Percentiles rank a stretch among this genome's conserved stretches.
Conservation (phyloP, 1,140 invertebrate genomes). For the Fopius arisanus region DNA sequence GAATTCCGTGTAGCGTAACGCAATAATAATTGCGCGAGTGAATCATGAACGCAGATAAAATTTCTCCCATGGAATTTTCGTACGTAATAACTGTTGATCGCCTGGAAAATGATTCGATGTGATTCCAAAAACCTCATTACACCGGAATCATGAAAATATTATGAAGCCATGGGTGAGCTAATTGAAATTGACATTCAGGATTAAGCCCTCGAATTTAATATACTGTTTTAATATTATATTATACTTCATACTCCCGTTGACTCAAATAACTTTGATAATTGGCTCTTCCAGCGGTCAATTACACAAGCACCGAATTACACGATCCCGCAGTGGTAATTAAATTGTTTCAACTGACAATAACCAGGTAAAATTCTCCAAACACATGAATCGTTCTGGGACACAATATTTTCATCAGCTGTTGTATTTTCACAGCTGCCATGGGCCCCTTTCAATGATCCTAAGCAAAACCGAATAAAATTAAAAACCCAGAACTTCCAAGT, state of each 20-base stretch:
- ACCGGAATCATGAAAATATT: not conserved
- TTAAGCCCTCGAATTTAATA: not conserved
- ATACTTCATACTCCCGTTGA: not conserved
- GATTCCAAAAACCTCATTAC: not conserved
- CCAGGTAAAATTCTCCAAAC: not conserved
- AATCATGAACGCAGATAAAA: not conserved
- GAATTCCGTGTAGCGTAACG: too few species aligned
- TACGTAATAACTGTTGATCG: not conserved
- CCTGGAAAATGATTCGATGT: not conserved
- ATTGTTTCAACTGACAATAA: not conserved
- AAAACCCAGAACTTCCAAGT: not conserved
- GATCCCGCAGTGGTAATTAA: not conserved
- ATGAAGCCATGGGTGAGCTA: not conserved
- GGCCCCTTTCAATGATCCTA: not conserved
- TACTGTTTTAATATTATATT: not conserved
- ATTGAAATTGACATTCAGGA: not conserved
- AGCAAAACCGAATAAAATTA: not conserved
- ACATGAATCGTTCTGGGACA: not conserved
- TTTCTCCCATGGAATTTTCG: not conserved
- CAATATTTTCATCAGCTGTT: conserved; percentile 13
- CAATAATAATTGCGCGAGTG: too few species aligned
- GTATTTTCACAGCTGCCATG: conserved; percentile 4
- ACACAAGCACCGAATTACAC: not conserved
- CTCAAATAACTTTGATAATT: not conserved
- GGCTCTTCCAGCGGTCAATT: not conserved